Evolutionary conservation across 2,113 vertebrate species (phyloP).

Genomic region (Elgaria multicarinata): DNA sequence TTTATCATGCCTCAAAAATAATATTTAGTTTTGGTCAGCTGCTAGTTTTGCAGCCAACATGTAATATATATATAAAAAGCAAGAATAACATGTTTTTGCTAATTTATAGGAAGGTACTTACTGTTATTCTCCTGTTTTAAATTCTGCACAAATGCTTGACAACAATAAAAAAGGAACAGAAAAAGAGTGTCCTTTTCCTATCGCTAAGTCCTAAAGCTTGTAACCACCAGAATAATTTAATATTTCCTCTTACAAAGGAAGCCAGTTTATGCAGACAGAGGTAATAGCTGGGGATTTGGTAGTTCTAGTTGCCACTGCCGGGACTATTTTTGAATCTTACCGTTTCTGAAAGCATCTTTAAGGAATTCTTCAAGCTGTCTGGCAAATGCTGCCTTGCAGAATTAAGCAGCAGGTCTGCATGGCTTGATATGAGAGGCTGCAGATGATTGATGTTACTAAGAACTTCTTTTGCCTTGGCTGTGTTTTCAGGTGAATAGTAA

Average conservation of each 20-base stretch:
- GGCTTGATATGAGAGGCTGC: constrained; percentile 90
- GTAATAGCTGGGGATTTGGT: constrained; percentile 36
- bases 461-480: constrained; percentile 95
- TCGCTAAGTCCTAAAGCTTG: constrained; percentile 57
- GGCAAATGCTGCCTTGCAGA: constrained; percentile 90
- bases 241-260: constrained; percentile 63
- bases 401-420: constrained; percentile 91
- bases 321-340: constrained; percentile 81
- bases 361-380: constrained; percentile 88
- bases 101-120: constrained; percentile 46
- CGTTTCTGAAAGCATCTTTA: constrained; percentile 95
- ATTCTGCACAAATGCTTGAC: constrained; percentile 44
- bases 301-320: constrained; percentile 62
- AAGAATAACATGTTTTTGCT: constrained; percentile 55
- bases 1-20: background rate
- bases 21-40: constrained; percentile 43
- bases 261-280: constrained; percentile 47
- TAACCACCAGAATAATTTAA: constrained; percentile 62
- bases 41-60: constrained; percentile 1
- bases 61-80: constrained; percentile 11
- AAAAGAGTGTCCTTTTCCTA: constrained; percentile 49
- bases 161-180: constrained; percentile 41
- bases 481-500: constrained; percentile 98
- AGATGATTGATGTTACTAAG: constrained; percentile 92
- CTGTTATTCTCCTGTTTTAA: constrained; percentile 40